Evolutionary conservation across 1,140 invertebrate species (phyloP).

Genomic region (Hesperophylax magnus): DNA sequence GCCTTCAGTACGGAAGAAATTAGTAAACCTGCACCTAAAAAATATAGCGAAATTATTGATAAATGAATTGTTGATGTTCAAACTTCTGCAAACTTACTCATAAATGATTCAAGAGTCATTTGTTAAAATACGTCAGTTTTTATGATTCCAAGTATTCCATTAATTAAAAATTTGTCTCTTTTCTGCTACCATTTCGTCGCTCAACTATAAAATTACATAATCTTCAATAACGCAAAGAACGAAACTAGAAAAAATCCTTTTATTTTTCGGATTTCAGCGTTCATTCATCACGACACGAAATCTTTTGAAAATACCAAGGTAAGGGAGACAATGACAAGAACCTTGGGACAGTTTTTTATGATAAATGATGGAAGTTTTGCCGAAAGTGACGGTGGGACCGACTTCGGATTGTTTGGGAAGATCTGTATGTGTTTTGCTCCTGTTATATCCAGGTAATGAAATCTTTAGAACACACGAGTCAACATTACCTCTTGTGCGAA

Average conservation of each 20-base stretch:
- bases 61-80: no score
- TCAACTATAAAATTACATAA: no score
- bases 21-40: no score
- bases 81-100: no score
- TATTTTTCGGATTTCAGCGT: neutral
- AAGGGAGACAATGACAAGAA: neutral
- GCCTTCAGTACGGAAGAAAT: no score
- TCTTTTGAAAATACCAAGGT: conserved; percentile 1
- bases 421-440: neutral
- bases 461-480: neutral
- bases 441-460: neutral
- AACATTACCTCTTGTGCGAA: conserved; percentile 9
- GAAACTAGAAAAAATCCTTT: neutral
- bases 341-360: conserved; percentile 6
- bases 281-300: conserved; percentile 15
- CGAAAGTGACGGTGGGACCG: neutral
- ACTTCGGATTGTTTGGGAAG: conserved; percentile 1
- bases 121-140: no score
- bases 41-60: no score
- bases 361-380: conserved; percentile 33
- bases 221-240: neutral
- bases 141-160: no score
- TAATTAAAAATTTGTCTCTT: no score
- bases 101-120: no score
- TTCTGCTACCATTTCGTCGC: no score